Percentiles rank a stretch among this genome's conserved stretches.
phyloP scores from a whole-genome alignment of 1,140 invertebrate genomes.

The Monochamus saltuarius region DNA sequence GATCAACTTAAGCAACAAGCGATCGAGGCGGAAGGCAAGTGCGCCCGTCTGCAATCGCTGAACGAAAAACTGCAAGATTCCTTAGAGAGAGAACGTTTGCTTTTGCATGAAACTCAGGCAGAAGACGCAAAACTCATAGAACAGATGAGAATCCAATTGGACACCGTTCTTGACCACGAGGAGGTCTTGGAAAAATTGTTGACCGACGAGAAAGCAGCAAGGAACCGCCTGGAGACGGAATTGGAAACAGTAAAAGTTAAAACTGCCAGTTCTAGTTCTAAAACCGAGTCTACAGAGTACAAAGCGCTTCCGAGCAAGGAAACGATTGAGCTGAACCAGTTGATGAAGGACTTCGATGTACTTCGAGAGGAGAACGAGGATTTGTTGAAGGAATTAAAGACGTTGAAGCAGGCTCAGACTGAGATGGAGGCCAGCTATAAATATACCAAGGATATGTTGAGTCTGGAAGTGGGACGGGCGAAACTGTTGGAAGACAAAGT shows the following conservation, averaged over 20 bases:
- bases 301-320: slow-evolving; percentile 44
- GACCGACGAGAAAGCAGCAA: slow-evolving; percentile 57
- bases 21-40: slow-evolving; percentile 35
- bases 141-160: slow-evolving; percentile 62
- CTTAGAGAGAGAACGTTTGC: slow-evolving; percentile 52
- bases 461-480: slow-evolving; percentile 56
- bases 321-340: slow-evolving; percentile 51
- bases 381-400: slow-evolving; percentile 30
- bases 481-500: slow-evolving; percentile 56
- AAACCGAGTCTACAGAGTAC: slow-evolving; percentile 44
- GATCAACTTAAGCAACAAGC: slow-evolving; percentile 34
- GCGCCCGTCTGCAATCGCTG: slow-evolving; percentile 34
- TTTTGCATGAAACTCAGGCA: slow-evolving; percentile 55
- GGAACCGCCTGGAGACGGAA: slow-evolving; percentile 58
- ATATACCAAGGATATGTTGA: slow-evolving; percentile 58
- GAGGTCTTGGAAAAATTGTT: slow-evolving; percentile 62
- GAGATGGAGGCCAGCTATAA: slow-evolving; percentile 50
- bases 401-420: slow-evolving; percentile 28
- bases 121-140: slow-evolving; percentile 64
- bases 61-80: slow-evolving; percentile 50
- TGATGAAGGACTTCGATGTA: slow-evolving; percentile 56
- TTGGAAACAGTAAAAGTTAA: slow-evolving; percentile 43
- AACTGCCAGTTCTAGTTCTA: slow-evolving; percentile 17
- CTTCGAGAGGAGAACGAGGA: slow-evolving; percentile 56
- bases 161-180: slow-evolving; percentile 62